phyloP scores from a whole-genome alignment of 2,797 vertebrate species.

The Nothura maculosa region DNA sequence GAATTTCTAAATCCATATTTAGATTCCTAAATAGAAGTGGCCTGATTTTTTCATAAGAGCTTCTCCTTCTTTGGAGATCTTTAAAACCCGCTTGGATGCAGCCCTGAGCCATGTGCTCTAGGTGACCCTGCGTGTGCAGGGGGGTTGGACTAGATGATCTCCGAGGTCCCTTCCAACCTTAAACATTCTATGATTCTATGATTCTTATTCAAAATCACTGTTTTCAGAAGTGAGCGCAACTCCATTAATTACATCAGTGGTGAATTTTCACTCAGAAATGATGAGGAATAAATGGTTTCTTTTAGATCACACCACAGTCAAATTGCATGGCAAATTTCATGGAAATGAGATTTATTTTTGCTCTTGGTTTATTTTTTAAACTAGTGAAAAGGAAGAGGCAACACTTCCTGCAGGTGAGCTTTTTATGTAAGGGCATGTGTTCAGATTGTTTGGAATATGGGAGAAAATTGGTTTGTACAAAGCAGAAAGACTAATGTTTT shows the following conservation, averaged over 20 bases:
- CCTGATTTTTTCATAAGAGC: constrained; percentile 26
- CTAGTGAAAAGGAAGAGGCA: background rate
- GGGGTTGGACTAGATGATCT: too few species aligned
- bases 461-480: background rate
- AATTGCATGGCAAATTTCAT: background rate
- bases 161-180: too few species aligned
- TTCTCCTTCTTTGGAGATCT: background rate
- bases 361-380: background rate
- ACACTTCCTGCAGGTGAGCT: background rate
- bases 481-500: background rate
- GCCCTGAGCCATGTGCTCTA: too few species aligned
- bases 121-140: too few species aligned
- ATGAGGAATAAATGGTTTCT: background rate
- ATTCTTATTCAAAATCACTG: background rate
- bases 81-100: too few species aligned
- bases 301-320: background rate
- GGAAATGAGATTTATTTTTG: background rate
- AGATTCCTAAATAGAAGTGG: background rate
- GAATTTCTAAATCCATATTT: background rate
- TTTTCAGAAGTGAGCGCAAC: background rate
- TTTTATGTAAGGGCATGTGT: background rate
- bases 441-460: background rate
- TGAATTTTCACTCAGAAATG: background rate
- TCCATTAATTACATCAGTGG: background rate
- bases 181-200: background rate